Evolutionary conservation across 2,888 invertebrate genomes (phyloP), one percentile per base, ranked within the genome.

Genomic region (Drosophila koepferae): DNA sequence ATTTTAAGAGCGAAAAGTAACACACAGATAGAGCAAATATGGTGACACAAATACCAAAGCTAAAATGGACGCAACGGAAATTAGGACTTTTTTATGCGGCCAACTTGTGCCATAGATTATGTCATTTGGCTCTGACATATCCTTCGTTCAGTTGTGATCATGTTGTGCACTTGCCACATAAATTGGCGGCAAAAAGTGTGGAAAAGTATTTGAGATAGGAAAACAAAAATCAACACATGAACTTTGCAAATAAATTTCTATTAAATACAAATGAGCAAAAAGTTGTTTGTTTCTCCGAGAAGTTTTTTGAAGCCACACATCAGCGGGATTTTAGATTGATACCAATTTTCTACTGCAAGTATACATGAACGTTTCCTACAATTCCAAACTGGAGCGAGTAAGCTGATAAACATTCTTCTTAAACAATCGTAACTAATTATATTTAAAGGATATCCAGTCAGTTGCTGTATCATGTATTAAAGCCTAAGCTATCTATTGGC

Each of bases 201-300:
- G 63, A 69, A 74, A 85, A 74, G 72, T 80, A 67, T 79, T 72
- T n/a, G 4, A 55, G 54, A 23, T 23, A 55, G 55, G 12, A 8
- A 23, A 46, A 20, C 23, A 46, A 23, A 23, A 7, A 23, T 14
- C 4, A 40, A 28, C 53, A 58, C 46, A 63, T 66, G 31, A 61
- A 49, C 41, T 49, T 46, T 34, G 62, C 63, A 78, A 78, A 84
- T 84, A 84, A 86, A 86, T 83, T 83, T 83, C 66, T 80, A 83
- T 84, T 83, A 86, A 83, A 86, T 70, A 81, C 80, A 83, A 84
- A 84, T 81, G 80, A 80, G 75, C 70, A 68, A 67, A 59, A 72
- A 68, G 48, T 64, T 79, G 56, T 62, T 67, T 64, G 61, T 34
- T 28, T n/a, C 40, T 28, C 23, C 38, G 49, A 60, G 81, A 80